These are phyloP conservation scores for Calyptomena viridis DNA, from an alignment of 2,113 vertebrate species.

Conservation along the genomic window DNA sequence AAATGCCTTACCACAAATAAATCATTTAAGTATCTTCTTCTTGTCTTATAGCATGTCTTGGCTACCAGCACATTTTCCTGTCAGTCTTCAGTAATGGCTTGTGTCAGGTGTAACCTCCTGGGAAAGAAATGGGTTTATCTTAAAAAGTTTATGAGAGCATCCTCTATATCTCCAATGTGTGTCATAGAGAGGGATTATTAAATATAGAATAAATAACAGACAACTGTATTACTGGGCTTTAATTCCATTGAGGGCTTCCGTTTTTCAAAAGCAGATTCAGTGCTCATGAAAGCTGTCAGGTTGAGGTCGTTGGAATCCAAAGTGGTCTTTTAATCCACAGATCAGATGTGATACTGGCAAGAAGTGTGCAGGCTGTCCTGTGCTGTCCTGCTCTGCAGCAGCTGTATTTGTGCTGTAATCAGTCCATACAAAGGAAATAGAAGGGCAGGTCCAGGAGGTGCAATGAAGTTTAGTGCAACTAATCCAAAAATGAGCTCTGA, in stretches of 20 bases:
- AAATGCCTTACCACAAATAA: slow-evolving; percentile 47
- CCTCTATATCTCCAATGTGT: slow-evolving; percentile 55
- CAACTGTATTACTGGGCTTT: slow-evolving; percentile 47
- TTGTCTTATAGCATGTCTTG: slow-evolving; percentile 48
- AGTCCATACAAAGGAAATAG: background rate
- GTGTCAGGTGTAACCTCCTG: slow-evolving; percentile 67
- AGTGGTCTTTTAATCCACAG: background rate
- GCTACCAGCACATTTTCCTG: slow-evolving; percentile 65
- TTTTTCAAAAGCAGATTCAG: slow-evolving; percentile 52
- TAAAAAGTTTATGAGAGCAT: slow-evolving; percentile 73
- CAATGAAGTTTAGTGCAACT: background rate
- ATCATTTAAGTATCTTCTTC: slow-evolving; percentile 66
- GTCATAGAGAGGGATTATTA: slow-evolving; percentile 69
- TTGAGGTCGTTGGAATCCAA: slow-evolving; percentile 24
- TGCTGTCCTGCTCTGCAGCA: background rate
- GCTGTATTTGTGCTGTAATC: background rate
- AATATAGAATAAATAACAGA: slow-evolving; percentile 75
- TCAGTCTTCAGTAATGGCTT: slow-evolving; percentile 73
- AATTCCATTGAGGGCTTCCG: slow-evolving; percentile 47
- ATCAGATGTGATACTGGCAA: background rate
- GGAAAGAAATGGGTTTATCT: slow-evolving; percentile 71
- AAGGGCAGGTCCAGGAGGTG: background rate
- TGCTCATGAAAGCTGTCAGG: slow-evolving; percentile 60
- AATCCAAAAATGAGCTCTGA: background rate
- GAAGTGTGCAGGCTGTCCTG: background rate